Base-by-base conservation (phyloP, 2,113 vertebrate genomes). In the Silurus glanis region DNA sequence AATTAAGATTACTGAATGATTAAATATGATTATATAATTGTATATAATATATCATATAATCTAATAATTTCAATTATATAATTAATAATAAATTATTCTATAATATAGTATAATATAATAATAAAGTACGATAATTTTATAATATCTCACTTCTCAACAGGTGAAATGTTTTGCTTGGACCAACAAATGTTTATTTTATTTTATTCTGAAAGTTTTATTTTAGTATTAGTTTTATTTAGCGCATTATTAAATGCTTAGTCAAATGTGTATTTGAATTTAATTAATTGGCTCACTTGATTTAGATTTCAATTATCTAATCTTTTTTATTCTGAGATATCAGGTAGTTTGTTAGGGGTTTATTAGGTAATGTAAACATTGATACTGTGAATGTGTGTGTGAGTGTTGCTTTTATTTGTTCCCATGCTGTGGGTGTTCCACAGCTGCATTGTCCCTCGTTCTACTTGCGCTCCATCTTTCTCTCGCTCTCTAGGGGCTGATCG, bases 401-500 rank as follows among this genome's bases (percentile, higher is more conserved):
- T 90, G 91, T 86, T 89, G 91, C 92, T 92, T 94, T 94, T 93
- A 93, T 94, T 91, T 92, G 90, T 80, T 53, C 53, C 45, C 37
- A 59, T 89, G 89, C 85, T 86, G 88, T 91, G 91, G 92, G 91
- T 91, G 80, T 71, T 83, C 67, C 59, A 61, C 88, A n/a, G 90
- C 89, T 82, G 83, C 93, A 87, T 91, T 90, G 92, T 92, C 92
- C 87, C 93, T 89, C 88, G n/a, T 83, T 89, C 84, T 86, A 81
- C 58, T 62, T 82, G 91, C 89, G 89, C 84, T 83, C 16, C 91
- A 87, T 88, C 89, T 28, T 81, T 84, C 84, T 83, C 83, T 75
- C 59, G 45, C 84, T 85, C 84, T 79, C 93, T 80, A 89, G 91
- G 92, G 93, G 87, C 93, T 92, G 92, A 96, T 96, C 94, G 90